Base-by-base conservation (phyloP, 2,888 invertebrate species). In the Timema podura region DNA sequence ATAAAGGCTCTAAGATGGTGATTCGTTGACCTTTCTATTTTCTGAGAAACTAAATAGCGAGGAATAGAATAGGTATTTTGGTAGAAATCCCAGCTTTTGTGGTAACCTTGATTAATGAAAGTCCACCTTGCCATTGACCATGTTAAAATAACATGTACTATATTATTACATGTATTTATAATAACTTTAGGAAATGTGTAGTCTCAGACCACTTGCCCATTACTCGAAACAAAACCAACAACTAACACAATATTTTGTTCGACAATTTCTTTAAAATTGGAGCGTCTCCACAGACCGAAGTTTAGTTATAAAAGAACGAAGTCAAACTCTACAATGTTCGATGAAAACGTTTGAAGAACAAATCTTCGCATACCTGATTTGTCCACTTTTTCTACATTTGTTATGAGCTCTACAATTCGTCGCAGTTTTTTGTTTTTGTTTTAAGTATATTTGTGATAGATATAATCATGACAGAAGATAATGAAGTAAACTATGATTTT, bases 151-250 rank as follows among this genome's bases (percentile, higher is more conserved):
- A 30, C 30, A 30, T 30, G 30, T 30, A 30, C 30, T 30, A 30
- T 30, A 30, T 30, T 30, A 30, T 30, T 30, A 30, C n/a, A n/a
- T 2, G 30, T 30, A 30, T 30, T 30, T 30, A 30, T 30, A 30
- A 30, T 30, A 30, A 30, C 30, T 30, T 30, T 30, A 30, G 30
- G 30, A 30, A 30, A 30, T 30, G 30, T 30, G 30, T 30, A 30
- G 3, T 51, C 15, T 51, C 8, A 57, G 57, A 30, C 57, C 15
- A 6, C 57, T n/a, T 57, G n/a, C 57, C 9, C 57, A 57, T 30
- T n/a, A 30, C 9, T 57, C n/a, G 57, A 57, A 57, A 57, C 57
- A 11, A 57, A 57, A 57, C 57, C 30, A 13, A 57, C 57, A n/a
- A n/a, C 9, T 5, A 57, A 57, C 15, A 57, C 10, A 57, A 57